Evolutionary conservation across 2,797 vertebrate genomes (phyloP).

Genomic region (Pseudochaenichthys georgianus): DNA sequence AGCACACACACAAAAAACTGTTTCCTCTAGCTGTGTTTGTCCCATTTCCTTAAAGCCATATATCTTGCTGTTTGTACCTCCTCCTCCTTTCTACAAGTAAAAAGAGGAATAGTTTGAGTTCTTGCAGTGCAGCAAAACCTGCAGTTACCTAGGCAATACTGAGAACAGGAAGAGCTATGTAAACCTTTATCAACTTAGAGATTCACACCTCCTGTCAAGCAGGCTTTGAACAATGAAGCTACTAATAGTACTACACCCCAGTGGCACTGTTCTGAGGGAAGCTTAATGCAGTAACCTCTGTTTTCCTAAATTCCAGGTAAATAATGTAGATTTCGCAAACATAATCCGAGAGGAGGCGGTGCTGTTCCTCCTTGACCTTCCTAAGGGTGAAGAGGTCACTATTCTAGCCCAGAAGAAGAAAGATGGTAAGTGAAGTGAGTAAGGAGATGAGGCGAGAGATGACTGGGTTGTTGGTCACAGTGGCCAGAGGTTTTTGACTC

Average conservation of each 20-base stretch:
- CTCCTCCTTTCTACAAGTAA: constrained; percentile 54
- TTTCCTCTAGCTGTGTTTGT: constrained; percentile 72
- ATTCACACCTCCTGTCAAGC: constrained; percentile 17
- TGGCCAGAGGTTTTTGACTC: constrained; percentile 10
- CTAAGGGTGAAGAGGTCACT: constrained; percentile 98
- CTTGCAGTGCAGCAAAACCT: constrained; percentile 62
- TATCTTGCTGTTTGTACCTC: constrained; percentile 64
- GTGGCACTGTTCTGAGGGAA: constrained; percentile 3
- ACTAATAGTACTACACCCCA: not conserved
- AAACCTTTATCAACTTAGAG: constrained; percentile 41
- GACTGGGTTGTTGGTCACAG: not conserved
- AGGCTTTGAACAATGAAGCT: not conserved
- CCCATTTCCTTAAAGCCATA: constrained; percentile 64
- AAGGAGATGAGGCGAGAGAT: not conserved
- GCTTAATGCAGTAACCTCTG: constrained; percentile 8
- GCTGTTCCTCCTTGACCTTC: constrained; percentile 96
- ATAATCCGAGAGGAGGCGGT: constrained; percentile 99
- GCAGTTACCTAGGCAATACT: constrained; percentile 53
- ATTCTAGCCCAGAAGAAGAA: constrained; percentile 99
- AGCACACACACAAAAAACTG: constrained; percentile 44
- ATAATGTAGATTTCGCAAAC: constrained; percentile 99
- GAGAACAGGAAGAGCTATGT: constrained; percentile 46
- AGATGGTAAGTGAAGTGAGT: constrained; percentile 88
- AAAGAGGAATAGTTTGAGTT: constrained; percentile 57
- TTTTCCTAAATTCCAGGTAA: constrained; percentile 77